Conservation (phyloP, 2,113 vertebrate species). For the Actenoides lindsayi region DNA sequence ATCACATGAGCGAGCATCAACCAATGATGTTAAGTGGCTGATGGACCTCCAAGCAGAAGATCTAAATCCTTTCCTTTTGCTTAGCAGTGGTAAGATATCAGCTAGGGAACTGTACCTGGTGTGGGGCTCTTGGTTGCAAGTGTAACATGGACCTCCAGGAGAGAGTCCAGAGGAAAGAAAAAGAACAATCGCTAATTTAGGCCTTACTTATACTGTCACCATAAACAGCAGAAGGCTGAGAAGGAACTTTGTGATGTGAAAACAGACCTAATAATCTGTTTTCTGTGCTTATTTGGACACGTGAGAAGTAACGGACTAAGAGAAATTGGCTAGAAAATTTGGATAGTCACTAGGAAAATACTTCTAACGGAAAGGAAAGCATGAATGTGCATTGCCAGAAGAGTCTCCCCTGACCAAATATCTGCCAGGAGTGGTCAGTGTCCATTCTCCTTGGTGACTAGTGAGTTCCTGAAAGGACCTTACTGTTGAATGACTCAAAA, state of each 20-base stretch:
- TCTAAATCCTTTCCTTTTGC: neutral
- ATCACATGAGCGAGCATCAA: neutral
- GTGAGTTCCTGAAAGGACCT: neutral
- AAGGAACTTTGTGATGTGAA: neutral
- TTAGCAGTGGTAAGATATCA: neutral
- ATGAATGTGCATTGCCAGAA: neutral
- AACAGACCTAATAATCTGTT: neutral
- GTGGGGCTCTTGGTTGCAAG: neutral
- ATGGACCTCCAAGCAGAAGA: neutral
- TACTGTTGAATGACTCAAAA: neutral
- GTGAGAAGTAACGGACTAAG: neutral
- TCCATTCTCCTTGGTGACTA: neutral
- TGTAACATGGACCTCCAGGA: neutral
- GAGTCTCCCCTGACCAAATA: neutral
- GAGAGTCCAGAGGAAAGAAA: neutral
- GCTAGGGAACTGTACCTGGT: neutral
- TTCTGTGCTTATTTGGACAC: neutral
- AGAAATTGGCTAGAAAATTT: neutral
- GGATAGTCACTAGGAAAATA: conserved; percentile 2
- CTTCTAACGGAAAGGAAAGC: neutral
- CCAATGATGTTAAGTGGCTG: neutral
- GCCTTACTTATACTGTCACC: neutral
- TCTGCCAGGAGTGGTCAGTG: neutral
- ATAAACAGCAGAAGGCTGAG: neutral
- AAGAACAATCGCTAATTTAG: neutral